phyloP scores from a whole-genome alignment of 2,888 invertebrate genomes.

The Marronus borbonicus region DNA sequence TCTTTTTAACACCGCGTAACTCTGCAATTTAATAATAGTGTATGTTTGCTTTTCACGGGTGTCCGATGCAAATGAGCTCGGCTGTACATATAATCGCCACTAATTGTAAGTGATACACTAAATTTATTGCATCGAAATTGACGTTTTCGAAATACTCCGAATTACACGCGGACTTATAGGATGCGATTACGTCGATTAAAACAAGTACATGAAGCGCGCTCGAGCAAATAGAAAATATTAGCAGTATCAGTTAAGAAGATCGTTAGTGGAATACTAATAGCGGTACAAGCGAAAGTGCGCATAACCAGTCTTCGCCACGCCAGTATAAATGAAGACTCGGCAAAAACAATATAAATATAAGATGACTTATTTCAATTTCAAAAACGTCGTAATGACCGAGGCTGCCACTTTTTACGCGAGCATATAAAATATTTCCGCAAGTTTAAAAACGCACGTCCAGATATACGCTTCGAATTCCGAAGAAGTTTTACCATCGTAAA shows the following conservation, averaged over 20 bases:
- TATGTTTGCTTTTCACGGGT: no score
- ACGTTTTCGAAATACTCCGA: neutral
- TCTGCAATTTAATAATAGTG: no score
- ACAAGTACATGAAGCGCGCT: neutral
- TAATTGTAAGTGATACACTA: no score
- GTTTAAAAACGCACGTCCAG: slow-evolving; percentile 47
- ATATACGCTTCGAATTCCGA: slow-evolving; percentile 45
- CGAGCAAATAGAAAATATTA: slow-evolving; percentile 51
- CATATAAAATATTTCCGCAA: slow-evolving; percentile 53
- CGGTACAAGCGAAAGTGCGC: slow-evolving; percentile 46
- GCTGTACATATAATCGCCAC: no score
- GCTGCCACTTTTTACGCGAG: slow-evolving; percentile 45
- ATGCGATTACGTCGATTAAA: no score
- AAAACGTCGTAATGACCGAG: slow-evolving; percentile 51
- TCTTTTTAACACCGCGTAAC: no score
- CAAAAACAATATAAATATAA: slow-evolving; percentile 54
- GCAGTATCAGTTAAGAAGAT: slow-evolving; percentile 52
- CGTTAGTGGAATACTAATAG: slow-evolving; percentile 50
- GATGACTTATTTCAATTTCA: slow-evolving; percentile 55
- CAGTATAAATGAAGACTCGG: slow-evolving; percentile 31
- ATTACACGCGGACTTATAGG: neutral
- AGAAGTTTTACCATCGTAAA: slow-evolving; percentile 44
- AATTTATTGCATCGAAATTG: neutral
- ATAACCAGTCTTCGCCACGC: slow-evolving; percentile 33
- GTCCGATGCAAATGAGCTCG: no score